phyloP scores from a whole-genome alignment of 2,888 invertebrate species.

The Rhamphomyia laevipes region DNA sequence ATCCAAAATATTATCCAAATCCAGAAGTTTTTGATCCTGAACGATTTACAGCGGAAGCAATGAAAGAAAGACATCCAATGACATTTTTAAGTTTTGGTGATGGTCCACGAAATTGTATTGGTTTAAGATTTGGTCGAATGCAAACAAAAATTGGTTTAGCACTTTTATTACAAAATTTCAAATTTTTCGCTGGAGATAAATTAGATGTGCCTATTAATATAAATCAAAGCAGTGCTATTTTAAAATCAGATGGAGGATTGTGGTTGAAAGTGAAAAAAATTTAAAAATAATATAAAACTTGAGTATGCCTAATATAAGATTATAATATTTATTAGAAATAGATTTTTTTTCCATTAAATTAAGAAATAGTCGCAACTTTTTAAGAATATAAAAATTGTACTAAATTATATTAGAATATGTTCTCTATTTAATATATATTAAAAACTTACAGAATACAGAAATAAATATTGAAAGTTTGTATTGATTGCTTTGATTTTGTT shows the following conservation, averaged over 20 bases:
- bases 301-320: background rate
- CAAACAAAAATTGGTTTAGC: conserved; percentile 26
- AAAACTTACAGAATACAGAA: too few relatives aligned
- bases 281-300: background rate
- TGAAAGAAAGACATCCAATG: conserved; percentile 27
- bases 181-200: conserved; percentile 19
- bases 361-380: too few relatives aligned
- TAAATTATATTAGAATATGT: too few relatives aligned
- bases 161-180: conserved; percentile 22
- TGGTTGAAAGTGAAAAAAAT: background rate
- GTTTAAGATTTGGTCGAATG: conserved; percentile 27
- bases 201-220: conserved; percentile 11
- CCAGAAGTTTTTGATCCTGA: conserved; percentile 47
- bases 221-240: background rate
- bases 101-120: conserved; percentile 28
- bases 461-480: too few relatives aligned
- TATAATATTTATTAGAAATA: too few relatives aligned
- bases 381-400: too few relatives aligned
- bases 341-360: too few relatives aligned
- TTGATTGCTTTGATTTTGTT: too few relatives aligned
- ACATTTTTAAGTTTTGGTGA: conserved; percentile 27
- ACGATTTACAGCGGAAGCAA: conserved; percentile 42
- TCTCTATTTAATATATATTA: too few relatives aligned
- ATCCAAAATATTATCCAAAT: conserved; percentile 44
- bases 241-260: background rate